phyloP scores from a whole-genome alignment of 2,888 invertebrate species.

The Caenorhabditis wallacei region DNA sequence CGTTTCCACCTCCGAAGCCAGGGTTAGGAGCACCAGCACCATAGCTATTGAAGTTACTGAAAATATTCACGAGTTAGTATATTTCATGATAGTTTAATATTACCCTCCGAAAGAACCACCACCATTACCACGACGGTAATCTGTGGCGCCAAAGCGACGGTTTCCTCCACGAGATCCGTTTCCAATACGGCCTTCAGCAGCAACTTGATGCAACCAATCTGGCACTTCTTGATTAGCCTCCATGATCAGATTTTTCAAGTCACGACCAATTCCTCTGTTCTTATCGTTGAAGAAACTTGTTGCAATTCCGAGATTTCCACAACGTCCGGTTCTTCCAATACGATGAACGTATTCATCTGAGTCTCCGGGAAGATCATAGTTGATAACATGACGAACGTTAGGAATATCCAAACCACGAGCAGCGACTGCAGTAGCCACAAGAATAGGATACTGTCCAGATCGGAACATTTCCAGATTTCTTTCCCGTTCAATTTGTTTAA shows the following conservation, averaged over 20 bases:
- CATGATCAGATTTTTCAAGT: slow-evolving; percentile 63
- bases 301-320: slow-evolving; percentile 74
- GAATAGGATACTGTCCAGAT: slow-evolving; percentile 86
- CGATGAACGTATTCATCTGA: slow-evolving; percentile 77
- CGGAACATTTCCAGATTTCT: slow-evolving; percentile 72
- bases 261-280: slow-evolving; percentile 72
- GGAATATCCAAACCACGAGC: slow-evolving; percentile 76
- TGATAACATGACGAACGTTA: slow-evolving; percentile 73
- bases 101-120: slow-evolving; percentile 53
- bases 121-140: slow-evolving; percentile 59
- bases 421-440: slow-evolving; percentile 77
- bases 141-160: slow-evolving; percentile 60
- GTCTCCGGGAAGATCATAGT: slow-evolving; percentile 74
- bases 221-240: slow-evolving; percentile 74
- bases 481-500: slow-evolving; percentile 91
- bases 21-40: neutral
- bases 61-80: neutral
- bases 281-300: slow-evolving; percentile 77
- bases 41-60: slow-evolving; percentile 33
- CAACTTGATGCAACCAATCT: slow-evolving; percentile 71
- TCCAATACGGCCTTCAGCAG: slow-evolving; percentile 66
- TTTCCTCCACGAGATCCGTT: slow-evolving; percentile 41
- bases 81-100: neutral
- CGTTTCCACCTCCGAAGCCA: slow-evolving; percentile 30
- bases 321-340: slow-evolving; percentile 76